Percentiles rank a stretch among this genome's conserved stretches.
Conservation (phyloP, 2,797 vertebrate genomes). For the Euthynnus affinis region DNA sequence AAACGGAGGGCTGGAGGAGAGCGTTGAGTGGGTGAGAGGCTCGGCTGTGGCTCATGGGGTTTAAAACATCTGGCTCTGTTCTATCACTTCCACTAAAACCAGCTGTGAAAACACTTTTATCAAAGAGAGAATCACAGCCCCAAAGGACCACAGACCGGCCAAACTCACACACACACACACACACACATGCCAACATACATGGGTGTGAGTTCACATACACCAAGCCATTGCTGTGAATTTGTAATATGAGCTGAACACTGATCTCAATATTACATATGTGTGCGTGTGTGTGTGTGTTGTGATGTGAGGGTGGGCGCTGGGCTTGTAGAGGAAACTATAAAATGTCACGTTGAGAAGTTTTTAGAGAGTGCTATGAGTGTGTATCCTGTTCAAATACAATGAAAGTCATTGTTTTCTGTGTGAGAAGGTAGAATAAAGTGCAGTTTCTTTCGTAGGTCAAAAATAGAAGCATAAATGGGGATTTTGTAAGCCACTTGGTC, state of each 20-base stretch:
- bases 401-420: constrained; percentile 9
- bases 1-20: constrained; percentile 7
- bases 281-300: background rate
- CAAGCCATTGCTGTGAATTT: constrained; percentile 4
- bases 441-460: constrained; percentile 3
- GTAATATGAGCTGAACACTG: constrained; percentile 37
- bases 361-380: constrained; percentile 7
- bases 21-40: constrained; percentile 32
- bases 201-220: constrained; percentile 9
- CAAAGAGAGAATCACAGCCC: constrained; percentile 27
- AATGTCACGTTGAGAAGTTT: constrained; percentile 23
- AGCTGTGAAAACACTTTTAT: constrained; percentile 78
- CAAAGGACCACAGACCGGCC: constrained; percentile 9
- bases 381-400: background rate
- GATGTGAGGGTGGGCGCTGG: background rate
- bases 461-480: constrained; percentile 35
- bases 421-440: background rate
- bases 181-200: constrained; percentile 7
- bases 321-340: constrained; percentile 24
- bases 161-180: constrained; percentile 1
- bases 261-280: constrained; percentile 17
- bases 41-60: constrained; percentile 57
- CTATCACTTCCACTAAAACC: constrained; percentile 63
- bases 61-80: constrained; percentile 73
- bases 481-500: constrained; percentile 37